Percentiles rank a stretch among this genome's conserved stretches.
Evolutionary conservation across 2,113 vertebrate genomes (phyloP).

Genomic region (Nyctereutes procyonoides): DNA sequence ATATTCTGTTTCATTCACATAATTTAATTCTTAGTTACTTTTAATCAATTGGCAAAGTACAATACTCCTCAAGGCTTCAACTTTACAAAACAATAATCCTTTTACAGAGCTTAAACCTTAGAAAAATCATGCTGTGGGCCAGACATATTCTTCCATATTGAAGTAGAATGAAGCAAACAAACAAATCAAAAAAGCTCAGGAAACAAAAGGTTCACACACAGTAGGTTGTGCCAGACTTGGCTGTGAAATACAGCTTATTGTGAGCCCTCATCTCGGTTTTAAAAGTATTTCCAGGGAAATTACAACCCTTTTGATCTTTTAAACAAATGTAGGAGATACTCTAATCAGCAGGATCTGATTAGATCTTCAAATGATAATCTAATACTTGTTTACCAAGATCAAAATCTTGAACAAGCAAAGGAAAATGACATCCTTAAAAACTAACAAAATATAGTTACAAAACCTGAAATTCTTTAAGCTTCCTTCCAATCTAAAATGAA

Average conservation of each 20-base stretch:
- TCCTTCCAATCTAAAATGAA: not conserved
- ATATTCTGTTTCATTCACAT: not conserved
- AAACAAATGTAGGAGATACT: conserved; percentile 9
- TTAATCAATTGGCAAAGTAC: not conserved
- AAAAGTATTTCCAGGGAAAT: not conserved
- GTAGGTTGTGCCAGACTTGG: not conserved
- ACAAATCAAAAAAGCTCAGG: not conserved
- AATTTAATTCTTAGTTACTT: conserved; percentile 19
- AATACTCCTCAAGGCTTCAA: conserved; percentile 13
- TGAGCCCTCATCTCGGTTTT: not conserved
- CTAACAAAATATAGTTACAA: not conserved
- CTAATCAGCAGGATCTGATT: not conserved
- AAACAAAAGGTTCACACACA: not conserved
- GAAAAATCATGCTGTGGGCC: not conserved
- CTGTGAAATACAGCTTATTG: not conserved
- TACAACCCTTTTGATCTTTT: not conserved
- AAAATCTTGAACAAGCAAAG: not conserved
- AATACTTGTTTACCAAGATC: not conserved
- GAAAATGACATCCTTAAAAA: not conserved
- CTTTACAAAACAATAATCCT: not conserved
- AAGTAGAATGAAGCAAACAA: not conserved
- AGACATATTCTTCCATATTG: not conserved
- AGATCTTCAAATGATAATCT: not conserved
- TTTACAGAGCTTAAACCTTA: not conserved
- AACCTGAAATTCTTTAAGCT: not conserved